Evolutionary conservation across 2,888 invertebrate genomes (phyloP), one percentile per base, ranked within the genome.

Genomic region (Eupithecia subfuscata): DNA sequence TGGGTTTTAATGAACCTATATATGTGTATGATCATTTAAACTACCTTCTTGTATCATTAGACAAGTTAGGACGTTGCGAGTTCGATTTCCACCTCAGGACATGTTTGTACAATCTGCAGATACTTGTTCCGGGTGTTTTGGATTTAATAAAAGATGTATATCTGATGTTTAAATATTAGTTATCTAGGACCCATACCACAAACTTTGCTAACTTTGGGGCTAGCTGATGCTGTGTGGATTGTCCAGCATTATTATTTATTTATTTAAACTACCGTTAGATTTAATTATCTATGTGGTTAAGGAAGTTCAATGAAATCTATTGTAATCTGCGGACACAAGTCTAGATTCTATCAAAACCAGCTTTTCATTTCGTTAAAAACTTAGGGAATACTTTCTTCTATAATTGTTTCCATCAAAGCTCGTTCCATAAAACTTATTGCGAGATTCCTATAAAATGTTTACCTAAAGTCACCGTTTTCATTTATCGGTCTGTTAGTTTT

Each of bases 401-500:
- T 45, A 18, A 16, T 45, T 45, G 45, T 45, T 45, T 45, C 12
- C 5, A 60, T 25, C 25, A 25, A 25, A 60, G 22, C 60, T 25
- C 5, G 12, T 6, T 60, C 60, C 14, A 25, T 60, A 14, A 60
- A 60, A 25, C 6, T 25, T 60, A 22, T 25, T 60, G 60, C 25
- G 14, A 60, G 60, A 60, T 60, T 60, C 60, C 60, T 60, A 6
- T 25, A 9, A 14, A 82, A 82, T 87, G 84, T 85, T 86, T 85
- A 80, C 81, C 79, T 85, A 22, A 9, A 69, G 69, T 80, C 69
- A 77, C 78, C 75, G 69, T 81, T 82, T 85, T 83, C 80, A 82
- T 86, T 82, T 81, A 75, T 80, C 60, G 25, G 60, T 6, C 25
- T 73, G 84, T 90, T 89, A 81, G 75, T 85, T 81, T 90, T 91